Conservation (phyloP, 2,888 invertebrate species). For the Rhamnusium bicolor region DNA sequence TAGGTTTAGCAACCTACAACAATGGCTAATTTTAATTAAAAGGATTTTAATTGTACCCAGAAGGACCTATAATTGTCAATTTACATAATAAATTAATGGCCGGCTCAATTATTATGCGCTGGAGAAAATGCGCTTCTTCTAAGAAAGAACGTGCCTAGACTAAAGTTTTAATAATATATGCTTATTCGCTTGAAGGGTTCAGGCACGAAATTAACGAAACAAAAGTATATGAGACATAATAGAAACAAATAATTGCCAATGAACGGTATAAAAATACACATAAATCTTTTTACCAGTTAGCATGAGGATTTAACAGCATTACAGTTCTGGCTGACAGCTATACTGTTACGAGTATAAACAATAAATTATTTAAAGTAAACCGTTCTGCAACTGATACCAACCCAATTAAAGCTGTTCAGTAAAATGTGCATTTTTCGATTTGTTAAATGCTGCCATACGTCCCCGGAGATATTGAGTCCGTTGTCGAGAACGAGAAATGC, state of each 20-base stretch:
- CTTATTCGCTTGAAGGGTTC: not conserved
- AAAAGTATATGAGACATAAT: not conserved
- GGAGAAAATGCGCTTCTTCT: slow-evolving; percentile 2
- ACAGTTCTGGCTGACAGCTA: no score
- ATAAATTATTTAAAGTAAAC: no score
- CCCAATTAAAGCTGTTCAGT: no score
- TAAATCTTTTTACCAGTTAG: not conserved
- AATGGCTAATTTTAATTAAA: not conserved
- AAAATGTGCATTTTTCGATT: no score
- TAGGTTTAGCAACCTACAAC: not conserved
- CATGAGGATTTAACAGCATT: no score
- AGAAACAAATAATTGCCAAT: slow-evolving; percentile 6
- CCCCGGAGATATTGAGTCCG: no score
- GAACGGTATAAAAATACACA: not conserved
- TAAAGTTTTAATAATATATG: not conserved
- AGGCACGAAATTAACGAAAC: not conserved
- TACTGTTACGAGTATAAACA: no score
- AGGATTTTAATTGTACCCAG: slow-evolving; percentile 1
- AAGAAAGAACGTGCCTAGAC: slow-evolving; percentile 20
- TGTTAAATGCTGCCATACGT: no score
- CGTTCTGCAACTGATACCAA: no score
- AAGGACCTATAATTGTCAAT: not conserved
- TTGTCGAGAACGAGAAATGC: no score
- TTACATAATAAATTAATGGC: slow-evolving; percentile 3
- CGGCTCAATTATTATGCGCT: not conserved